These are phyloP conservation scores for Botia almorhae DNA, from an alignment of 2,797 vertebrate genomes.

Conservation along the genomic window DNA sequence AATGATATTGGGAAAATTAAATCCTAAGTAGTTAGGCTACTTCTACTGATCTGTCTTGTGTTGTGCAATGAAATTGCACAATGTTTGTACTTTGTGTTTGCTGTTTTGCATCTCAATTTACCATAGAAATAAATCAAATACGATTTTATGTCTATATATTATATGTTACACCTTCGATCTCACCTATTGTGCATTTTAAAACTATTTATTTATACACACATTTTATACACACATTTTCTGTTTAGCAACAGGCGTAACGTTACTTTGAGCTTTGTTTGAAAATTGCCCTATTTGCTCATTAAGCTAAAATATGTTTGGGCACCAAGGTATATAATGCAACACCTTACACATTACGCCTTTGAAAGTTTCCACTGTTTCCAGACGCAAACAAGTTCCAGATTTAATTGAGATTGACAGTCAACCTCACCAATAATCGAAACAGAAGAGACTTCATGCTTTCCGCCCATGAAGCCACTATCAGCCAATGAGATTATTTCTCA, in stretches of 20 bases:
- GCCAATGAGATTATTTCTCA: conserved; percentile 65
- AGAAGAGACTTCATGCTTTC: not conserved
- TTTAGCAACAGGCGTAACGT: too few relatives aligned
- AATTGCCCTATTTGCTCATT: not conserved
- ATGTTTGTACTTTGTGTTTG: not conserved
- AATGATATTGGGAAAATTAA: not conserved
- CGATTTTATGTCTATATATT: not conserved
- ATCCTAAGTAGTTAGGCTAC: not conserved
- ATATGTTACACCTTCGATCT: not conserved
- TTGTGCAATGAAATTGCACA: too few relatives aligned
- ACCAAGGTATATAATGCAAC: not conserved
- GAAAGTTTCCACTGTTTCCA: not conserved
- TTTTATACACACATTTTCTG: too few relatives aligned
- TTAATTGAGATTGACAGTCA: conserved; percentile 41
- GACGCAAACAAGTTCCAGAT: not conserved
- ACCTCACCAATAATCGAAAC: conserved; percentile 63
- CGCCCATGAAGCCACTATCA: conserved; percentile 35
- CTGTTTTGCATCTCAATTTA: not conserved
- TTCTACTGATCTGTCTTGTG: too few relatives aligned
- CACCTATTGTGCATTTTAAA: not conserved
- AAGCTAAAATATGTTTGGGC: too few relatives aligned
- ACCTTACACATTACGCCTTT: not conserved
- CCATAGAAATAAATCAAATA: not conserved
- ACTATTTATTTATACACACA: too few relatives aligned
- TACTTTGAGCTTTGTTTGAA: too few relatives aligned